Evolutionary conservation across 2,113 vertebrate species (phyloP), one percentile per base, ranked within the genome.

Genomic region (Strigops habroptila): DNA sequence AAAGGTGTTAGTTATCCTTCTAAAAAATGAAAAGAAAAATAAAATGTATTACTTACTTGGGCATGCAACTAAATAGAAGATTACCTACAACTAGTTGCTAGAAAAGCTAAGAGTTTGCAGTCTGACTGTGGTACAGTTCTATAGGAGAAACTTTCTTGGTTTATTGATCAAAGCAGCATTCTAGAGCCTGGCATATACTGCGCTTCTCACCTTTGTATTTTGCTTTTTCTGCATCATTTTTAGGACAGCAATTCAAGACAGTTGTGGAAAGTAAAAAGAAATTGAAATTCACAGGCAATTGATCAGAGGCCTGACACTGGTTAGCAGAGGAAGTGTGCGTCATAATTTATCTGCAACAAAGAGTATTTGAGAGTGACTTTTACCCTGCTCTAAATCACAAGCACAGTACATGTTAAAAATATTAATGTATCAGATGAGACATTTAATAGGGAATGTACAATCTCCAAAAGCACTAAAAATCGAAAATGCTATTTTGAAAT

Each of bases 121-220:
- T 31, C 91, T 70, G 37, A 82, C 86, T 60, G 52, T 48, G 22
- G 78, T 52, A 55, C 3, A 70, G 30, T 24, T 75, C 18, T 21
- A 75, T 2, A 59, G 46, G 18, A 70, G 35, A 90, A 96, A 74
- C 16, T 73, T 93, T 60, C 62, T 44, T 52, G 30, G 65, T 78
- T 86, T 65, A 89, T 53, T 91, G 67, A 94, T 90, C 62, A 74
- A 90, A 91, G 71, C 41, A 65, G 53, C 57, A 55, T 55, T 95
- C 37, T 82, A 53, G 57, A 84, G 65, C 55, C 57, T 86, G 30
- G 33, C 39, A 11, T 57, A 73, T 24, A 49, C 27, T 35, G 37
- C 24, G 14, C 44, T 92, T 55, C 65, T 73, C 77, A 74, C 46
- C 43, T 91, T 67, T 76, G 46, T 49, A 68, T 62, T 95, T 86